phyloP scores from a whole-genome alignment of 2,888 invertebrate species.

The Drosophila formosana region DNA sequence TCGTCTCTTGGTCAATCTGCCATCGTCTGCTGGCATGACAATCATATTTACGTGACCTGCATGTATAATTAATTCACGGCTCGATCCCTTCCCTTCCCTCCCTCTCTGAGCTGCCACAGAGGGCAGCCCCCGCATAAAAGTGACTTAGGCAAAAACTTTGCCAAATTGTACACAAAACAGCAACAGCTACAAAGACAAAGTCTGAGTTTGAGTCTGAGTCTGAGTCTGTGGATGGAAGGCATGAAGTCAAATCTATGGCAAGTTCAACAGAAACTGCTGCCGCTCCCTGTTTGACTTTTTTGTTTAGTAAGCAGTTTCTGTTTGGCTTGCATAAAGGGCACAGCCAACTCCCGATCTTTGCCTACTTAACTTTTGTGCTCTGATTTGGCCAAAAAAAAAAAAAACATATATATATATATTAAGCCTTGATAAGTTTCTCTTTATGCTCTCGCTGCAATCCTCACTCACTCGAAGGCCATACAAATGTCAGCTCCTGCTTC shows the following conservation, averaged over 20 bases:
- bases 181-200: constrained; percentile 43
- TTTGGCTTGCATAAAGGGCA: constrained; percentile 55
- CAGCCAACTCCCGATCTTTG: constrained; percentile 51
- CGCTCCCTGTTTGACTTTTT: constrained; percentile 67
- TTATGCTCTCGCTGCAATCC: constrained; percentile 29
- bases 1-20: constrained; percentile 59
- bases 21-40: constrained; percentile 76
- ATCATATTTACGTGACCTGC: constrained; percentile 81
- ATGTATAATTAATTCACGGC: constrained; percentile 77
- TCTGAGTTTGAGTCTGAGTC: background rate
- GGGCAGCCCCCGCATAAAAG: constrained; percentile 28
- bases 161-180: constrained; percentile 67
- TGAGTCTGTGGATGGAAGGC: constrained; percentile 15
- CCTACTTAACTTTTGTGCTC: constrained; percentile 67
- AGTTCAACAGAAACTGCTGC: constrained; percentile 63
- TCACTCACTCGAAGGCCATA: constrained; percentile 13
- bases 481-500: constrained; percentile 14
- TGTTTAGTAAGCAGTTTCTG: constrained; percentile 77
- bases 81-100: constrained; percentile 19
- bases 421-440: constrained; percentile 66
- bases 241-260: constrained; percentile 73
- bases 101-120: background rate
- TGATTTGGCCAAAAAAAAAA: constrained; percentile 49
- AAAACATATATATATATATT: constrained; percentile 28
- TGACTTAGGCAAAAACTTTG: constrained; percentile 72